A percentile compares a stretch with the other conserved stretches of the same genome.
Conservation (phyloP, 2,113 vertebrate genomes). For the Laticauda colubrina region DNA sequence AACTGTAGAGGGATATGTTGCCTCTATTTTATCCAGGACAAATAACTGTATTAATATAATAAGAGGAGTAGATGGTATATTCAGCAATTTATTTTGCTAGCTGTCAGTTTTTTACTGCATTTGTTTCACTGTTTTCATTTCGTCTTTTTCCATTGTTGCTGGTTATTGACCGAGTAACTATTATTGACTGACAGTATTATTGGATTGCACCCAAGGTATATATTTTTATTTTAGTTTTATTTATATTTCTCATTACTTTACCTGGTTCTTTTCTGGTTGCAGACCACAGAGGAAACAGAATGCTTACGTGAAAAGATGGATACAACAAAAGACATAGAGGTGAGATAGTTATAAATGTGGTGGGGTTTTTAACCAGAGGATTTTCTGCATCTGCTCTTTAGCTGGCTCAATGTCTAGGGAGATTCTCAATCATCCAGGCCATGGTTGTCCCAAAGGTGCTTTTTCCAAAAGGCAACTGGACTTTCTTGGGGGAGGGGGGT, state of each 20-base stretch:
- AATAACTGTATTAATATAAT: too few species aligned
- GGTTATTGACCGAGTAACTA: neutral
- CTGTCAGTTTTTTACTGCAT: too few species aligned
- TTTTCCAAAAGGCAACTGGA: neutral
- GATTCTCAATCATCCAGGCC: neutral
- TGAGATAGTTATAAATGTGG: constrained; percentile 21
- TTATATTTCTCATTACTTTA: neutral
- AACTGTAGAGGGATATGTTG: too few species aligned
- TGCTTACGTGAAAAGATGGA: constrained; percentile 44
- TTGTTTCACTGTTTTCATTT: neutral
- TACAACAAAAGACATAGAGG: constrained; percentile 68
- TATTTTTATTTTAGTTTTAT: neutral
- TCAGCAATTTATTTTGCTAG: too few species aligned
- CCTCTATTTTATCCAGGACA: too few species aligned
- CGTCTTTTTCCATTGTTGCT: neutral
- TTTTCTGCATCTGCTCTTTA: neutral
- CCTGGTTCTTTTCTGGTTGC: constrained; percentile 18
- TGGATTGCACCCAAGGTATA: neutral
- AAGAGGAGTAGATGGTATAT: too few species aligned
- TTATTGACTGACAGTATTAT: neutral
- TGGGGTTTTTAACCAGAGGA: neutral
- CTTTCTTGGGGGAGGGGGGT: neutral
- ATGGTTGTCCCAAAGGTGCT: neutral
- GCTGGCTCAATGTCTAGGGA: neutral
- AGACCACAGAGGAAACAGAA: constrained; percentile 68